These are phyloP conservation scores for Zaprionus camerounensis DNA, from an alignment of 1,140 invertebrate genomes.

Conservation along the genomic window DNA sequence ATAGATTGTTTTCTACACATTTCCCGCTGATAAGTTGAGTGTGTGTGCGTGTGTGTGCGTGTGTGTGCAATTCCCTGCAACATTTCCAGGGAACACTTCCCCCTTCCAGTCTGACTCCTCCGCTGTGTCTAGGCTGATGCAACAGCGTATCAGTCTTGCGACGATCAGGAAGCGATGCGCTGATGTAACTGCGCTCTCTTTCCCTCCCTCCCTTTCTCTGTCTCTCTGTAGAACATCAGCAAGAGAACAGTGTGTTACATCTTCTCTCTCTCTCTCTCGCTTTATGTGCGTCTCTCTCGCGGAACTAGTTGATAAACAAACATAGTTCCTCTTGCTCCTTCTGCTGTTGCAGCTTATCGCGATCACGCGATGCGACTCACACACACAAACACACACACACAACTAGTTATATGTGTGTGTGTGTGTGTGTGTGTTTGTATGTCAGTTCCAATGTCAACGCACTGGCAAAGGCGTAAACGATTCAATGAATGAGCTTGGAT, in stretches of 20 bases:
- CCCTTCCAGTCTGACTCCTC: not conserved
- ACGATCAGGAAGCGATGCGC: not conserved
- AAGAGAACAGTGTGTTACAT: not conserved
- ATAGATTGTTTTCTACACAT: constrained; percentile 20
- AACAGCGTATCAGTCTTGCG: not conserved
- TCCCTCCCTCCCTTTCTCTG: not conserved
- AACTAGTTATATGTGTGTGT: not conserved
- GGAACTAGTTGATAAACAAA: constrained; percentile 39
- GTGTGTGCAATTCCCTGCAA: not conserved
- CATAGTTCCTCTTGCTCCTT: not conserved
- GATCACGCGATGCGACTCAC: constrained; percentile 39
- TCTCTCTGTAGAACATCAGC: not conserved
- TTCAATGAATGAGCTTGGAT: constrained; percentile 39
- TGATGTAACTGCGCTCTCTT: not conserved
- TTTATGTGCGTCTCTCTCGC: constrained; percentile 13
- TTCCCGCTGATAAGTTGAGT: constrained; percentile 27
- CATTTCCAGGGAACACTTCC: not conserved
- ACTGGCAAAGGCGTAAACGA: constrained; percentile 26
- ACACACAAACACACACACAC: constrained; percentile 1
- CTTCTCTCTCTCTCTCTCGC: not conserved
- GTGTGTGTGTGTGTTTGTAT: constrained; percentile 11
- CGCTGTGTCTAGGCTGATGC: not conserved
- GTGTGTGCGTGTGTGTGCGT: constrained; percentile 2
- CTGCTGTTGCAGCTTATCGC: constrained; percentile 26
- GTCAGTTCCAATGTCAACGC: constrained; percentile 50